Percentiles rank a stretch among this genome's conserved stretches.
phyloP scores from a whole-genome alignment of 2,113 vertebrate genomes.

The Paratilapia polleni region DNA sequence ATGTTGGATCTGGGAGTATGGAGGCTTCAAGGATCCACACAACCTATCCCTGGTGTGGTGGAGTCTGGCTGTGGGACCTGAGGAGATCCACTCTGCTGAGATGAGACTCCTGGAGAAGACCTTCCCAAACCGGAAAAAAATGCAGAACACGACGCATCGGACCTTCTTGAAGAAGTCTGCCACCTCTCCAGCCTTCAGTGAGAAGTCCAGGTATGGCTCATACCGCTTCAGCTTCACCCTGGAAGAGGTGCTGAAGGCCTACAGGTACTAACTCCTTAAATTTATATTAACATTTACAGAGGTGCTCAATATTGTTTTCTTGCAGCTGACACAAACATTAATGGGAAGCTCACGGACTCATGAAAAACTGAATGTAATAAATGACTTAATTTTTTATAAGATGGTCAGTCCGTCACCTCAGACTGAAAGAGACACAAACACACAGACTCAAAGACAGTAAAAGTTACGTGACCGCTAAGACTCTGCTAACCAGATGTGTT shows the following conservation, averaged over 20 bases:
- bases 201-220: neutral
- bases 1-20: rapidly evolving
- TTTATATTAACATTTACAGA: neutral
- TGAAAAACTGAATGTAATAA: neutral
- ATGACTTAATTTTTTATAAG: neutral
- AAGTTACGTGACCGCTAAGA: neutral
- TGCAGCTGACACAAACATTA: neutral
- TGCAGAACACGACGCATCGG: neutral
- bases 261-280: neutral
- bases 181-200: neutral
- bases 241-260: neutral
- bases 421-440: too few relatives aligned
- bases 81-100: constrained; percentile 23
- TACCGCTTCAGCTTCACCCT: neutral
- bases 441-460: too few relatives aligned
- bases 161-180: neutral
- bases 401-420: neutral
- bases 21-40: constrained; percentile 25
- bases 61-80: constrained; percentile 16
- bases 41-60: neutral
- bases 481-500: rapidly evolving
- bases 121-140: neutral
- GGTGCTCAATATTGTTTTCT: neutral
- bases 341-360: rapidly evolving
- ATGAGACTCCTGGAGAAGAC: constrained; percentile 6